Percentiles rank a stretch among this genome's conserved stretches.
phyloP scores from a whole-genome alignment of 2,888 invertebrate genomes.

The Morpho achilles region DNA sequence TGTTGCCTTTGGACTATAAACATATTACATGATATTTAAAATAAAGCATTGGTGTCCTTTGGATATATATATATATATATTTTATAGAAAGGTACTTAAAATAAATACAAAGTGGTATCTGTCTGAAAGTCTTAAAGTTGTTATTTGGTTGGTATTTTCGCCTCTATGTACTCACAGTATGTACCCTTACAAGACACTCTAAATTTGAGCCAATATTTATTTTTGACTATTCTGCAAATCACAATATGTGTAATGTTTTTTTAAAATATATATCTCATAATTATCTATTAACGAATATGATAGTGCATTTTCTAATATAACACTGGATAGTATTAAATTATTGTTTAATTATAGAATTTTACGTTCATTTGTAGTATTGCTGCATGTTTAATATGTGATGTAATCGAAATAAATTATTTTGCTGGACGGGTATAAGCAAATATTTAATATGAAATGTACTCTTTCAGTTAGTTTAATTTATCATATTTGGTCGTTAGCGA shows the following conservation, averaged over 20 bases:
- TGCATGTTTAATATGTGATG: conserved; percentile 27
- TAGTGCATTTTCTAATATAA: conserved; percentile 29
- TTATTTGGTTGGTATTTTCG: conserved; percentile 35
- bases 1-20: too few species aligned
- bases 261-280: background rate
- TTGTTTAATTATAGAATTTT: conserved; percentile 11
- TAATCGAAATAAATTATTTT: conserved; percentile 21
- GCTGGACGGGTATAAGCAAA: conserved; percentile 17
- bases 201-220: conserved; percentile 51
- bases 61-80: too few species aligned
- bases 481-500: conserved; percentile 14
- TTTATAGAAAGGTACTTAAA: too few species aligned
- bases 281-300: conserved; percentile 9
- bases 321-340: conserved; percentile 26
- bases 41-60: too few species aligned
- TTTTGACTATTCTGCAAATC: conserved; percentile 34
- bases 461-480: conserved; percentile 18
- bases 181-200: conserved; percentile 9
- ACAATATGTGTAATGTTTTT: conserved; percentile 13
- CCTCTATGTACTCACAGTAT: conserved; percentile 10
- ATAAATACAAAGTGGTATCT: too few species aligned
- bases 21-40: too few species aligned
- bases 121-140: conserved; percentile 21
- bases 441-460: conserved; percentile 11
- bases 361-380: conserved; percentile 15